phyloP scores from a whole-genome alignment of 1,140 invertebrate species.

The Gryllus bimaculatus region DNA sequence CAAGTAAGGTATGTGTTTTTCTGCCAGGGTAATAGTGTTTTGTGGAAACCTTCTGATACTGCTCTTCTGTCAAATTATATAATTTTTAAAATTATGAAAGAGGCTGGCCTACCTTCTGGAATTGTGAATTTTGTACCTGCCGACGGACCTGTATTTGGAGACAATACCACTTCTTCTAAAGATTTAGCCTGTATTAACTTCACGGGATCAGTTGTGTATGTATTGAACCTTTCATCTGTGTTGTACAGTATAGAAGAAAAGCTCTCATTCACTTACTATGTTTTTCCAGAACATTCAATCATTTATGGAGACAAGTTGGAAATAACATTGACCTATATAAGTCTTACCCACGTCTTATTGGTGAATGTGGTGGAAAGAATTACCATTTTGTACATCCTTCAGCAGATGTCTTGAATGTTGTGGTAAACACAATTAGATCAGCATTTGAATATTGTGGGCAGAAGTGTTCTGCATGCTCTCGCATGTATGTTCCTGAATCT shows the following conservation, averaged over 20 bases:
- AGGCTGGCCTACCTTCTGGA: constrained; percentile 88
- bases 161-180: constrained; percentile 76
- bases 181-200: constrained; percentile 93
- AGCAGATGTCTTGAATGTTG: constrained; percentile 75
- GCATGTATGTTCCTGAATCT: constrained; percentile 89
- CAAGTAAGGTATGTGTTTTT: background rate
- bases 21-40: constrained; percentile 75
- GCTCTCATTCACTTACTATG: constrained; percentile 13
- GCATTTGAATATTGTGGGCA: constrained; percentile 96
- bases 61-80: constrained; percentile 93
- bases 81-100: constrained; percentile 85
- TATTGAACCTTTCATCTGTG: constrained; percentile 20
- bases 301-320: constrained; percentile 87
- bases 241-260: background rate
- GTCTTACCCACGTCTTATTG: constrained; percentile 88
- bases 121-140: constrained; percentile 96
- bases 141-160: constrained; percentile 90
- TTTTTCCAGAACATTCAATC: constrained; percentile 73
- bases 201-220: constrained; percentile 87
- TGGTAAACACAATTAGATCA: constrained; percentile 75
- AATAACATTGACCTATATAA: constrained; percentile 76
- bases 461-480: constrained; percentile 96
- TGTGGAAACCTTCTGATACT: constrained; percentile 99
- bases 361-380: constrained; percentile 98
- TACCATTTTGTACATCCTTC: constrained; percentile 94